Evolutionary conservation across 2,797 vertebrate species (phyloP), one percentile per base, ranked within the genome.

Genomic region (Gymnocypris eckloni): DNA sequence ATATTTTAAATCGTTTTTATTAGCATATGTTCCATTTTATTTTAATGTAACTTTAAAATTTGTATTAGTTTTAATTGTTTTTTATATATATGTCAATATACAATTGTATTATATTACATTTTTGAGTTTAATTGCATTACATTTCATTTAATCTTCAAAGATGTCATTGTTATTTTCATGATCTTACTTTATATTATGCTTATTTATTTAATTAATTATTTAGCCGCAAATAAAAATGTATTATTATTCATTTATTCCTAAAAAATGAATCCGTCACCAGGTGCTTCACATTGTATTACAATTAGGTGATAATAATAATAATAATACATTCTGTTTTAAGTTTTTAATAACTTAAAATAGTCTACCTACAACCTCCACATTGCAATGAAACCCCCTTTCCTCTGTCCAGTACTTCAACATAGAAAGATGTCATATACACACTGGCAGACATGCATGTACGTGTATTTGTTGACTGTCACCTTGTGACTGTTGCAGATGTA

Each of bases 381-480:
- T 7, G 33, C 10, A 7, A 13, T 39, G 28, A 54, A 70, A 11
- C 12, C 8, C 28, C 16, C 25, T 20, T 12, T 81, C 15, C 37
- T 9, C 7, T 8, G 2, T 82, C 67, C n/a, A 22, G 1, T 73
- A 16, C 70, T 83, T 73, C 1, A 33, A 48, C 20, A 59, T n/a
- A 64, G 7, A 41, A 33, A 25, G 20, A 9, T 1, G 3, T 25
- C 67, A 45, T 6, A 48, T 37, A 50, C 20, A 75, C 43, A 12
- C 59, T 79, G n/a, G 39, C n/a, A 84, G 28, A 66, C 33, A 41
- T 25, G 39, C 2, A 39, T 22, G 39, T 18, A 12, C 4, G 59
- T 77, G 16, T 39, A 22, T 79, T 69, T 79, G 64, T 79, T 66
- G 82, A 78, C 45, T 59, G 78, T 25, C 37, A 28, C 48, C 33